Evolutionary conservation across 2,797 vertebrate genomes (phyloP).

Genomic region (Limnodromus scolopaceus): DNA sequence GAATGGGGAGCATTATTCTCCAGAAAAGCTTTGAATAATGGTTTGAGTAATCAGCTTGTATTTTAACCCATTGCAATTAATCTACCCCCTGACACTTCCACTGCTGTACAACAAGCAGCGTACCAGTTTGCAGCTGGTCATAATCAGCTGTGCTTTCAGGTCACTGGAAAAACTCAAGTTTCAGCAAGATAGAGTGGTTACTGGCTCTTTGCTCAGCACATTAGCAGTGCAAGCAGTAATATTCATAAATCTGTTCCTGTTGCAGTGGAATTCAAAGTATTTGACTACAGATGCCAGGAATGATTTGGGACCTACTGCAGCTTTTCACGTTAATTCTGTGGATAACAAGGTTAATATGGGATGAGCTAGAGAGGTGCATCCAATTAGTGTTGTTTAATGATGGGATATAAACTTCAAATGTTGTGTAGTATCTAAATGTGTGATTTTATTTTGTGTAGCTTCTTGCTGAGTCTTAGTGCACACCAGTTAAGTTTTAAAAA

Average conservation of each 20-base stretch:
- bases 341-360: background rate
- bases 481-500: background rate
- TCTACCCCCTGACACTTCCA: fast-evolving
- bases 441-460: background rate
- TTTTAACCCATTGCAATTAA: background rate
- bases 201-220: background rate
- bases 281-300: background rate
- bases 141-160: background rate
- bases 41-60: background rate
- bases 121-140: background rate
- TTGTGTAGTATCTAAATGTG: background rate
- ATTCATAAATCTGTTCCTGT: background rate
- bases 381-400: background rate
- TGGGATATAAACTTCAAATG: background rate
- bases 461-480: background rate
- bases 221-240: background rate
- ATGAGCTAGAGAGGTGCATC: background rate
- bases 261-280: background rate
- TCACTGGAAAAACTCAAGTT: background rate
- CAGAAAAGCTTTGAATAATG: background rate
- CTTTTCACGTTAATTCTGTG: background rate
- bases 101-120: background rate
- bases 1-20: background rate
- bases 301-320: background rate
- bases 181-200: background rate